Conservation (phyloP, 2,888 invertebrate genomes). For the Elysia crispata region DNA sequence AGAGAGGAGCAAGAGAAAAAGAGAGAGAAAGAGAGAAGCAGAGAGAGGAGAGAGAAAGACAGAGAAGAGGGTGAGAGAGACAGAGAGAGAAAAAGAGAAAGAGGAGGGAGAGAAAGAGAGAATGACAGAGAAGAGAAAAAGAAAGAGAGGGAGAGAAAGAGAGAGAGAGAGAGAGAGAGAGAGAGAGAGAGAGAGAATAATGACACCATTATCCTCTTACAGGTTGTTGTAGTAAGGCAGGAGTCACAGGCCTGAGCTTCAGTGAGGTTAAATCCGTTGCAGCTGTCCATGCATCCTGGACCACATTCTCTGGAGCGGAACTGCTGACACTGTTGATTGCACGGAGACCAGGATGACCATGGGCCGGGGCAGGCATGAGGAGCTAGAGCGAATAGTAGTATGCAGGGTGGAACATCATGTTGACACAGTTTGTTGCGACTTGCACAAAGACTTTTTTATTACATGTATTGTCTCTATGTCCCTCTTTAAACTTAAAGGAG, state of each 20-base stretch:
- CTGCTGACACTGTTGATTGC: slow-evolving; percentile 11
- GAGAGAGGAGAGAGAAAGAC: not conserved
- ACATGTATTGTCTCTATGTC: no score
- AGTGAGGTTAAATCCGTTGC: not conserved
- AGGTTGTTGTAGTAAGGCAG: not conserved
- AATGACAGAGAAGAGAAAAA: no score
- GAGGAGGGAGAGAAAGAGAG: no score
- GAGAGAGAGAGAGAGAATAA: not conserved
- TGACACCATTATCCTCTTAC: not conserved
- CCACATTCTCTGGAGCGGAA: slow-evolving; percentile 21
- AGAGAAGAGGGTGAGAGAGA: not conserved
- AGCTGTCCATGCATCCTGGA: slow-evolving; percentile 5
- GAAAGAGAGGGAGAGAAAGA: not conserved
- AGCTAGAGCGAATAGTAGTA: not conserved
- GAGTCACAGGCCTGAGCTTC: slow-evolving; percentile 28
- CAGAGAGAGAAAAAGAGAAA: no score
- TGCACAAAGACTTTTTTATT: no score
- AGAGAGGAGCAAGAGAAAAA: not conserved
- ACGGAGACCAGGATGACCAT: slow-evolving; percentile 24
- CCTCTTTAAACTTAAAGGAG: no score
- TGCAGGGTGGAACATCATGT: not conserved
- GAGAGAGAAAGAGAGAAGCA: not conserved
- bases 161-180: not conserved
- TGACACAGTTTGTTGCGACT: no score
- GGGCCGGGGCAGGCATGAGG: slow-evolving; percentile 17